These are phyloP conservation scores for Raja brachyura DNA, from an alignment of 2,113 vertebrate species.

Conservation along the genomic window DNA sequence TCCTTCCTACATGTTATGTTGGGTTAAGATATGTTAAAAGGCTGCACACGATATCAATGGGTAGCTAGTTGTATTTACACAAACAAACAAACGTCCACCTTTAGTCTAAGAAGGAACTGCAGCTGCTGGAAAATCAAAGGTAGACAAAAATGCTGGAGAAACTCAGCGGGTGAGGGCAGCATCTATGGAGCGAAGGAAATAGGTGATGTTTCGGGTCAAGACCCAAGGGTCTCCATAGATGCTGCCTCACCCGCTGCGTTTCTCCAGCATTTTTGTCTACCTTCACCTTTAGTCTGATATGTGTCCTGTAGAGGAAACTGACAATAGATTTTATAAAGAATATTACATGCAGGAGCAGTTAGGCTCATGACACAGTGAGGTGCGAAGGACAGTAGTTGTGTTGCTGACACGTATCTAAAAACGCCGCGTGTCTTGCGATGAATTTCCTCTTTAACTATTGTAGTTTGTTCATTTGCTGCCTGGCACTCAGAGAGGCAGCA, in stretches of 20 bases:
- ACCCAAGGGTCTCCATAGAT: no score
- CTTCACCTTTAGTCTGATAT: background rate
- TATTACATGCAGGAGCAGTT: background rate
- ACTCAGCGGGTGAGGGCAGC: no score
- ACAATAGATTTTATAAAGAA: background rate
- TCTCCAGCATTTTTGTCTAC: no score
- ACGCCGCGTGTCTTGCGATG: background rate
- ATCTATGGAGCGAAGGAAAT: no score
- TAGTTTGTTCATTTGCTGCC: conserved; percentile 28
- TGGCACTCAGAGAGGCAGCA: background rate
- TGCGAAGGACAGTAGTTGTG: background rate
- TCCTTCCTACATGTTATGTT: no score
- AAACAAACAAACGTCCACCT: background rate
- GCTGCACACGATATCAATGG: background rate
- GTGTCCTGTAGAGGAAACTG: background rate
- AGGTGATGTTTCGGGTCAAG: no score
- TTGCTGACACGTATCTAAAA: background rate
- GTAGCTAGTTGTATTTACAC: background rate
- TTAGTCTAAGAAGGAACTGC: background rate
- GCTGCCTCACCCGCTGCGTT: no score
- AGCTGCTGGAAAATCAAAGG: no score
- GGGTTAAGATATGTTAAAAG: background rate
- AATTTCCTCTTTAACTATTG: background rate
- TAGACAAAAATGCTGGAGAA: no score
- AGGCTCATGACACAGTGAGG: background rate